Evolutionary conservation across 2,797 vertebrate species (phyloP), one percentile per base, ranked within the genome.

Genomic region (Xiphophorus birchmanni): DNA sequence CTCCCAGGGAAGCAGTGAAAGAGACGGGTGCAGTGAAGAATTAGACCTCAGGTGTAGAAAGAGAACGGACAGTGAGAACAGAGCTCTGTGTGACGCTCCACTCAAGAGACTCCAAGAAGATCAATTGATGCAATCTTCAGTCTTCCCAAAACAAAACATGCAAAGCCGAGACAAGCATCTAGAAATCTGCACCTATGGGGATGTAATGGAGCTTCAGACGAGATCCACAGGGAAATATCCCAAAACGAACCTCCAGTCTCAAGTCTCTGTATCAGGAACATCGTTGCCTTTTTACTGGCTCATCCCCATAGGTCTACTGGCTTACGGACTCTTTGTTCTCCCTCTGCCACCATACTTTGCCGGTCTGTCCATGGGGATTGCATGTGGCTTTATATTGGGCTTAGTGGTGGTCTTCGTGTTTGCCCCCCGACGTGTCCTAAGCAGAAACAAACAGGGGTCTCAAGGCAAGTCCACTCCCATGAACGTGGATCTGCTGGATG

Each of bases 251-350:
- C 2, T 37, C 54, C 84, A 76, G 48, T 15, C 84, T 73, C 54
- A 65, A 76, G 79, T 86, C 74, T 69, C 74, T 4, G 75, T 47
- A 23, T 3, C 0, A 15, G 76, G 86, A 80, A 73, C 92, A 21
- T 58, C 94, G 0, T 90, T 96, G 90, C 96, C 97, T 0, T 84
- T 95, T 58, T 86, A 92, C 77, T 95, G 95, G 90, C 95, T 97
- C 8, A 79, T 93, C 71, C 93, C 92, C 29, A 73, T 97, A 10
- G 92, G 95, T 7, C 89, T 97, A 18, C 86, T 97, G 5, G 94
- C 95, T 35, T 97, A 97, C 0, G 94, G 96, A 8, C 96, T 97
- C 87, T 94, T 97, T n/a, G 89, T 97, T 63, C 87, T 97, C 83
- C 97, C 97, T 0, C 90, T 98, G 80, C 96, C 97, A 0, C 90